Base-by-base conservation (phyloP, 2,113 vertebrate species). In the Passer montanus region DNA sequence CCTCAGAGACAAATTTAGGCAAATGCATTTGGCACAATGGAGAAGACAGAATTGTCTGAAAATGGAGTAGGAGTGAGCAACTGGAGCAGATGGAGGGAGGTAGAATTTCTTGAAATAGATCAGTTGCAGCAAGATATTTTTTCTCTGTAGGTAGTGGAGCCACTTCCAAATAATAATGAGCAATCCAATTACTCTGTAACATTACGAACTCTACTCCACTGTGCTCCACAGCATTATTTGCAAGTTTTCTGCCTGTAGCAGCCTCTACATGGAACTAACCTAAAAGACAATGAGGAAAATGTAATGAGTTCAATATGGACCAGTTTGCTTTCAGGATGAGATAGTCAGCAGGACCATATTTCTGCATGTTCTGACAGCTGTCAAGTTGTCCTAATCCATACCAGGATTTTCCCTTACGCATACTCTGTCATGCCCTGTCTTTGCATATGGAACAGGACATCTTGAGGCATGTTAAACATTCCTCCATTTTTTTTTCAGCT, bases 21-120 rank as follows among this genome's bases (percentile, higher is more conserved):
- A 79, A 90, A 72, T n/a, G 37, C 37, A 64, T 63, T 93, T 90
- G 21, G 44, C 88, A 72, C 72, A 68, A 64, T 24, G 12, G 72
- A 68, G 86, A 83, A 85, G 56, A 66, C 18, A 64, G 70, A 90
- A 88, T 79, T 59, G 33, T 47, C 64, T 76, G 67, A 76, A 90
- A 91, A 84, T 20, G 31, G 77, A 82, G 81, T 84, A 87, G 90
- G 79, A 94, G 74, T 79, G 75, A 95, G 72, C 67, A 95, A 68
- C 67, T 90, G 83, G 17, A 67, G 58, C 79, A 90, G 79, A 88
- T 56, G 67, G 78, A 87, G n/a, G n/a, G 70, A 92, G 63, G 79
- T 37, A 85, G 82, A 92, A 87, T 85, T 93, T 94, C 70, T 72
- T 84, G 28, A 89, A 89, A 77, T 23, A 78, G 73, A 87, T 73